Conservation (phyloP, 2,888 invertebrate species). For the Ormyrus rosae region DNA sequence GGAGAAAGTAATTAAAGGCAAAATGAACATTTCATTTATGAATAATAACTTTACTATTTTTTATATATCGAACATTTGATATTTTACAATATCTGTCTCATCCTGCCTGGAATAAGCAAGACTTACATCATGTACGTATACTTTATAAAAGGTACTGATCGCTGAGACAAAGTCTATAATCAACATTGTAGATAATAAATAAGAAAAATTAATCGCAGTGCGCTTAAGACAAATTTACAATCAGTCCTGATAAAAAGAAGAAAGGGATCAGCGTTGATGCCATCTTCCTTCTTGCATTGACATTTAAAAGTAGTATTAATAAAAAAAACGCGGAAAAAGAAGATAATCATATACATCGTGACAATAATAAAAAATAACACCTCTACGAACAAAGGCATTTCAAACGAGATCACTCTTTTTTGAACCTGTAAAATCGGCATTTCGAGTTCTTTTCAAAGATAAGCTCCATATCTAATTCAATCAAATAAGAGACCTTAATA, state of each 20-base stretch:
- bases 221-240: conserved; percentile 40
- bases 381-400: conserved; percentile 9
- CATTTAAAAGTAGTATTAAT: conserved; percentile 3
- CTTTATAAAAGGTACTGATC: conserved; percentile 28
- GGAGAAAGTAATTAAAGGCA: conserved; percentile 1
- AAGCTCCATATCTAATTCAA: too few relatives aligned
- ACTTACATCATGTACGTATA: neutral
- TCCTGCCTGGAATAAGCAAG: neutral
- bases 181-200: neutral
- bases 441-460: too few relatives aligned
- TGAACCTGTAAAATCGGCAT: neutral
- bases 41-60: conserved; percentile 41
- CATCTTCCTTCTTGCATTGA: conserved; percentile 3
- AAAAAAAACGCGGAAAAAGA: neutral
- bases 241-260: conserved; percentile 44
- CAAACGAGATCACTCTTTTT: conserved; percentile 14
- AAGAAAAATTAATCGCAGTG: conserved; percentile 16
- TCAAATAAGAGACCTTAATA: too few relatives aligned
- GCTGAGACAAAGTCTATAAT: conserved; percentile 23
- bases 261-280: neutral
- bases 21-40: too few relatives aligned
- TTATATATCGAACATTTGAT: neutral
- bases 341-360: neutral
- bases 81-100: conserved; percentile 31
- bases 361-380: neutral